A percentile compares a stretch with the other conserved stretches of the same genome.
phyloP scores from a whole-genome alignment of 2,797 vertebrate genomes.

The Bovichtus variegatus region DNA sequence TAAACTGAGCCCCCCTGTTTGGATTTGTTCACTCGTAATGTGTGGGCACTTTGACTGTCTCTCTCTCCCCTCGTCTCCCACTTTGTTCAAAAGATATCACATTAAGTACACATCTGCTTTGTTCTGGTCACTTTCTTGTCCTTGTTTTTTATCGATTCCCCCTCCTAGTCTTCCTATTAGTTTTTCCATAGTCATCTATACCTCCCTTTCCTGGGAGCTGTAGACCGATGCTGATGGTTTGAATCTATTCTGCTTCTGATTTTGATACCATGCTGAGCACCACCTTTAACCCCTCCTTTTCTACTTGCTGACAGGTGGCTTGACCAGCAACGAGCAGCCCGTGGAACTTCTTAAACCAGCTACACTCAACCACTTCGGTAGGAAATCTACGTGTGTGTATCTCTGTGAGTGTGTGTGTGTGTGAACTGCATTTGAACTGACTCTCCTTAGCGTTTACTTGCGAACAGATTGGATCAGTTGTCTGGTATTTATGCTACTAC shows the following conservation, averaged over 20 bases:
- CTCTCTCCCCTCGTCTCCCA: background rate
- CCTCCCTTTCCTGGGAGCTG: constrained; percentile 9
- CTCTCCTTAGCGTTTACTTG: background rate
- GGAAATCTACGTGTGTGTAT: constrained; percentile 54
- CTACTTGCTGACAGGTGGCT: constrained; percentile 86
- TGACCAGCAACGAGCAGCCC: constrained; percentile 91
- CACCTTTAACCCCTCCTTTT: constrained; percentile 35
- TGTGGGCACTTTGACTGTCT: background rate
- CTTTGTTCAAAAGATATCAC: background rate
- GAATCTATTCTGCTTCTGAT: constrained; percentile 7
- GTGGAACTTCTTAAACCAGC: constrained; percentile 91
- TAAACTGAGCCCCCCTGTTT: background rate
- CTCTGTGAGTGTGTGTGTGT: background rate
- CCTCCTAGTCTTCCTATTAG: background rate
- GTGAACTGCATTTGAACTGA: background rate
- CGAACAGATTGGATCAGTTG: background rate
- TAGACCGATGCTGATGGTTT: constrained; percentile 3
- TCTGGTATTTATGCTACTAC: background rate
- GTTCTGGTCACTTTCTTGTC: constrained; percentile 2
- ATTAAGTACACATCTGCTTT: constrained; percentile 2
- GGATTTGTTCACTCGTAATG: background rate
- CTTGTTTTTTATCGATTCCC: background rate
- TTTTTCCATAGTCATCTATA: background rate
- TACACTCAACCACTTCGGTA: constrained; percentile 91
- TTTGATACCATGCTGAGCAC: background rate